These are phyloP conservation scores for Pelochelys cantorii DNA, from an alignment of 2,797 vertebrate species.

Conservation along the genomic window DNA sequence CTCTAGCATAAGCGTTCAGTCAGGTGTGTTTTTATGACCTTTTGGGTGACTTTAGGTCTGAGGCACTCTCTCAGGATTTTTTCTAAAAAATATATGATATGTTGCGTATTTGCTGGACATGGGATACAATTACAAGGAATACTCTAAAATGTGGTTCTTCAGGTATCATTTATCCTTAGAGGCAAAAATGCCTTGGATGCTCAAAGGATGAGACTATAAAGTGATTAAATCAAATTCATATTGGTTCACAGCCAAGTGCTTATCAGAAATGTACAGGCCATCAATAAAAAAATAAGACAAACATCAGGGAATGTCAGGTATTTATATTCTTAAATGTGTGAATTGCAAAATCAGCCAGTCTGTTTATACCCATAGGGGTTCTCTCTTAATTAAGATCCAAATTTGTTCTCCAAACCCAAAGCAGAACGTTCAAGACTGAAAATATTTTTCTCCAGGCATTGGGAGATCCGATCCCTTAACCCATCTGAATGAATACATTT, in stretches of 20 bases:
- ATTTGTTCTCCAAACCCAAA: not conserved
- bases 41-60: not conserved
- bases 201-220: slow-evolving; percentile 31
- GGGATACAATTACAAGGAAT: not conserved
- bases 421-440: not conserved
- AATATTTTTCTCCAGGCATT: not conserved
- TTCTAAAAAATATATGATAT: not conserved
- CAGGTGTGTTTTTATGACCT: not conserved
- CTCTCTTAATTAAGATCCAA: not conserved
- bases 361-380: not conserved
- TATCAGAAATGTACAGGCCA: slow-evolving; percentile 33
- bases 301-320: slow-evolving; percentile 37
- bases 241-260: slow-evolving; percentile 19
- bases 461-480: not conserved
- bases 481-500: not conserved
- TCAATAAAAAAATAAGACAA: slow-evolving; percentile 53
- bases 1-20: not conserved
- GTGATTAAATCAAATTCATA: slow-evolving; percentile 41
- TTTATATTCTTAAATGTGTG: not conserved
- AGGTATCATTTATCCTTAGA: slow-evolving; percentile 11
- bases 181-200: slow-evolving; percentile 28
- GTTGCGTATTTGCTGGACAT: not conserved
- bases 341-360: slow-evolving; percentile 46
- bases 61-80: not conserved
- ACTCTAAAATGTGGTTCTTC: not conserved